Conservation (phyloP, 2,888 invertebrate species). For the Drosophila lutescens region DNA sequence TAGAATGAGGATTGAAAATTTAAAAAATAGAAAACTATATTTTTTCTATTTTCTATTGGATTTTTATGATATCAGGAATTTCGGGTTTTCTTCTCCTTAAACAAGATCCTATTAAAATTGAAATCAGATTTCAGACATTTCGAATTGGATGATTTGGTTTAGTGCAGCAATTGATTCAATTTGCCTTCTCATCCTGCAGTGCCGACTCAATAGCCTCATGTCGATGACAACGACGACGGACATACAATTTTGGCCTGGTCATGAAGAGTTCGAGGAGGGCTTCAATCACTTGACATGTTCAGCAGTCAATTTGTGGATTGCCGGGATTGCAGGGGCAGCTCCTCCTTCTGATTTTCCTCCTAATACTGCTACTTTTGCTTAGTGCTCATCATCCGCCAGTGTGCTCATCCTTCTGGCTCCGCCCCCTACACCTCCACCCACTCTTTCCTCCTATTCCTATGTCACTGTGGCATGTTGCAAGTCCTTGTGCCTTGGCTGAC, state of each 20-base stretch:
- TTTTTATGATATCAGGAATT: too few relatives aligned
- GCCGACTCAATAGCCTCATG: constrained; percentile 4
- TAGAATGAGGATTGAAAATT: background rate
- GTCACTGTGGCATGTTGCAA: constrained; percentile 19
- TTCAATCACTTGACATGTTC: constrained; percentile 43
- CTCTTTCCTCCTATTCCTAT: background rate
- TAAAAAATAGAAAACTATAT: too few relatives aligned
- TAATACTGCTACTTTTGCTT: constrained; percentile 36
- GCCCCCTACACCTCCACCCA: too few relatives aligned
- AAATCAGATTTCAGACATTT: constrained; percentile 10
- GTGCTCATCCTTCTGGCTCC: background rate
- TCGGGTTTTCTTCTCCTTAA: background rate
- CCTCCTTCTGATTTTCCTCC: constrained; percentile 10
- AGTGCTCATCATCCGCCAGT: constrained; percentile 22
- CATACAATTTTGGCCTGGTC: constrained; percentile 1
- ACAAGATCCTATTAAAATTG: background rate
- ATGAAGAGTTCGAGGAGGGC: constrained; percentile 6
- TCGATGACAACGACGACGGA: background rate
- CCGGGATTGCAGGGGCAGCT: constrained; percentile 10
- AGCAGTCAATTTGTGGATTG: constrained; percentile 39
- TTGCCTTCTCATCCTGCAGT: constrained; percentile 15
- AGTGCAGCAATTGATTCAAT: constrained; percentile 16
- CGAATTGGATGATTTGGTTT: constrained; percentile 14
- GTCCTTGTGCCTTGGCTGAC: constrained; percentile 14
- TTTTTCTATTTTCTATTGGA: too few relatives aligned